These are phyloP conservation scores for Sylvicapra grimmia DNA, from an alignment of 2,113 vertebrate genomes.

Conservation along the genomic window DNA sequence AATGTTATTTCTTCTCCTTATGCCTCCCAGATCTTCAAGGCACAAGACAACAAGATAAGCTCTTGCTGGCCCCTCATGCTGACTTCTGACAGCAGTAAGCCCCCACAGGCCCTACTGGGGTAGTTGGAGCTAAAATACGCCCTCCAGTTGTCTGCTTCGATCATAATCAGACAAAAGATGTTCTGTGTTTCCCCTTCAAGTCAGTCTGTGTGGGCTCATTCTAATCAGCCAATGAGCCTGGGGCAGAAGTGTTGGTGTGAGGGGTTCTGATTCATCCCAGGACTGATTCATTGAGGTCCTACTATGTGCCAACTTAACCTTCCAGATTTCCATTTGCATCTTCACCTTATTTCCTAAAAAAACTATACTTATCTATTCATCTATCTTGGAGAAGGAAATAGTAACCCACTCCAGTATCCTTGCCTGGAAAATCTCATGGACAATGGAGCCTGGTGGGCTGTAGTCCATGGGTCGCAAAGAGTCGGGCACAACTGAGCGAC, in stretches of 20 bases:
- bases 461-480: no score
- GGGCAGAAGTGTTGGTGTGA: background rate
- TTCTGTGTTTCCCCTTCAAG: constrained; percentile 1
- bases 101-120: constrained; percentile 4
- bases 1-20: background rate
- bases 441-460: no score
- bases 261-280: background rate
- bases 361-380: no score
- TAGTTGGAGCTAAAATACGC: background rate
- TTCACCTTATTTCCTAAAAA: background rate
- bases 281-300: background rate
- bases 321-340: background rate
- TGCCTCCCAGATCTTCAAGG: constrained; percentile 30
- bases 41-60: background rate
- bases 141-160: background rate
- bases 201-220: constrained; percentile 42
- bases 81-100: background rate
- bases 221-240: background rate
- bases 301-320: background rate
- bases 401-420: no score
- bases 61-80: background rate
- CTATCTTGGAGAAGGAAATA: no score
- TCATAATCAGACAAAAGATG: constrained; percentile 53
- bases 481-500: rapidly evolving
- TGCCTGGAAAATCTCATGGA: no score